Conservation (phyloP, 2,113 vertebrate genomes). For the Cryptotis parvus region DNA sequence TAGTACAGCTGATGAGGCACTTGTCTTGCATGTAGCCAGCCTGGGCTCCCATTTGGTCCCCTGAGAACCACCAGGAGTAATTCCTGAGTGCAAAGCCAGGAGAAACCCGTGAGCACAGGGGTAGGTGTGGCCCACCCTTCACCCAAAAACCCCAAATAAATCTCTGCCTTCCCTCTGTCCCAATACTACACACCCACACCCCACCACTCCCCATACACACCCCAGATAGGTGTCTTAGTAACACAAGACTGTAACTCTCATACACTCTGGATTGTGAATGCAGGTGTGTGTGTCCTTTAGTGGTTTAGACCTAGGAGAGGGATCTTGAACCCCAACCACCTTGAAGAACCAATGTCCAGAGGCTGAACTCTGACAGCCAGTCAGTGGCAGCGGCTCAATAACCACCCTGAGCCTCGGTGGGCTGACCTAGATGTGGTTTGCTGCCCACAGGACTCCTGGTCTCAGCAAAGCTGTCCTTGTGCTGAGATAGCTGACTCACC, state of each 20-base stretch:
- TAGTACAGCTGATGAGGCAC: too few relatives aligned
- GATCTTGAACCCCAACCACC: background rate
- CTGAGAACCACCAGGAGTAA: too few relatives aligned
- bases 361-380: slow-evolving; percentile 15
- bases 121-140: too few relatives aligned
- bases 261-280: background rate
- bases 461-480: slow-evolving; percentile 54
- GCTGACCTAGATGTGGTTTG: slow-evolving; percentile 66
- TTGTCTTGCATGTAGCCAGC: too few relatives aligned
- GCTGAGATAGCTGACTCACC: slow-evolving; percentile 47
- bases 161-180: background rate
- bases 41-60: too few relatives aligned
- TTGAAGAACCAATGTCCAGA: background rate
- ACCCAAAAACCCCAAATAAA: background rate
- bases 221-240: too few relatives aligned
- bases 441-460: slow-evolving; percentile 62
- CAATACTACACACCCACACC: background rate
- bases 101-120: too few relatives aligned
- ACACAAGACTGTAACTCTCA: background rate
- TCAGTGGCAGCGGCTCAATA: background rate
- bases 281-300: background rate
- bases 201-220: background rate
- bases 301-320: background rate
- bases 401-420: slow-evolving; percentile 40
- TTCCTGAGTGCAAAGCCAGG: too few relatives aligned